phyloP scores from a whole-genome alignment of 1,140 invertebrate genomes.

The Drosophila santomea region DNA sequence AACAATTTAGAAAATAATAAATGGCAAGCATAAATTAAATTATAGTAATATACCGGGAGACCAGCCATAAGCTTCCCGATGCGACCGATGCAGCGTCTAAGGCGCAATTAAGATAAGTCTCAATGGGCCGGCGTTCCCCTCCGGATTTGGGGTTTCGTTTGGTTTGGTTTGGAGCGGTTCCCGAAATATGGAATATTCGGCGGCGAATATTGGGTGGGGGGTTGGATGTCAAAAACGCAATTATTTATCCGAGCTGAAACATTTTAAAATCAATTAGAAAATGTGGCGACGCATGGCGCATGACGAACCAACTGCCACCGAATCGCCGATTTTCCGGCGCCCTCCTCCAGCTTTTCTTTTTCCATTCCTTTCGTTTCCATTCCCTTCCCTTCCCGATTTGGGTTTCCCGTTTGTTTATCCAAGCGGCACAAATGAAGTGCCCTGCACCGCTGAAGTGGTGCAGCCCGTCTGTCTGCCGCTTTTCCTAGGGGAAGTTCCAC shows the following conservation, averaged over 20 bases:
- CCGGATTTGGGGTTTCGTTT: neutral
- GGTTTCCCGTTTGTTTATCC: conserved; percentile 63
- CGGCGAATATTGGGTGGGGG: conserved; percentile 8
- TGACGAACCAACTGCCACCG: conserved; percentile 36
- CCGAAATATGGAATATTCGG: conserved; percentile 41
- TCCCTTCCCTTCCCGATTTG: neutral
- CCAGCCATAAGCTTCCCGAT: conserved; percentile 52
- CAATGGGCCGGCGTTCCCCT: conserved; percentile 16
- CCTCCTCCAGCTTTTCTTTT: conserved; percentile 3
- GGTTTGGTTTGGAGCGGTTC: too few species aligned
- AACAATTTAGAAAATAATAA: conserved; percentile 84
- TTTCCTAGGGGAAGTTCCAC: conserved; percentile 17
- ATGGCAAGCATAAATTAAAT: conserved; percentile 84
- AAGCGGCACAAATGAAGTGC: conserved; percentile 82
- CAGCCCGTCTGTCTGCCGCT: conserved; percentile 69
- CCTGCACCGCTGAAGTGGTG: conserved; percentile 46
- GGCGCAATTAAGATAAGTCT: conserved; percentile 71
- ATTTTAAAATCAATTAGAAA: conserved; percentile 85
- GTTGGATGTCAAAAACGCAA: conserved; percentile 78
- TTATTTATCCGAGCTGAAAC: conserved; percentile 84
- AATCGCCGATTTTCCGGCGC: conserved; percentile 11
- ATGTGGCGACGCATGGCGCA: conserved; percentile 83
- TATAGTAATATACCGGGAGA: conserved; percentile 76
- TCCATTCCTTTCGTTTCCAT: too few species aligned
- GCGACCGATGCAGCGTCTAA: conserved; percentile 36